Percentiles rank a stretch among this genome's conserved stretches.
These are phyloP conservation scores for Eurypyga helias DNA, from an alignment of 2,113 vertebrate species.

Conservation along the genomic window DNA sequence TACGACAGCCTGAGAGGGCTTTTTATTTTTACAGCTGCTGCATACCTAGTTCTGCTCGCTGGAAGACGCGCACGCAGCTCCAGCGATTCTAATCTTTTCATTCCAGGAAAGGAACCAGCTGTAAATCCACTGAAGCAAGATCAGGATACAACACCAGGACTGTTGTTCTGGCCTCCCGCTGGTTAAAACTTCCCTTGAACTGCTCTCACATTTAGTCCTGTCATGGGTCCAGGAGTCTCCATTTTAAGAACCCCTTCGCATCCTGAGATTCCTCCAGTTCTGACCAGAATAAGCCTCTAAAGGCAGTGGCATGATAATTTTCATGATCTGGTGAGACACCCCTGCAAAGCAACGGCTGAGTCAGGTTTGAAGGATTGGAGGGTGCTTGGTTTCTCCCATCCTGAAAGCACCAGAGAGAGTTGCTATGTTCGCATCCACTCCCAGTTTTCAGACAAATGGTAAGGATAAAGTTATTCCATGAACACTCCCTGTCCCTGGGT, in stretches of 20 bases:
- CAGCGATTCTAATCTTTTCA: conserved; percentile 64
- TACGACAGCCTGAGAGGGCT: conserved; percentile 23
- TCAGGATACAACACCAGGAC: conserved; percentile 43
- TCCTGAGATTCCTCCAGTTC: neutral
- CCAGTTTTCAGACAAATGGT: neutral
- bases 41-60: conserved; percentile 67
- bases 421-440: neutral
- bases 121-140: conserved; percentile 63
- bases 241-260: neutral
- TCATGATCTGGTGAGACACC: neutral
- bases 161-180: conserved; percentile 49
- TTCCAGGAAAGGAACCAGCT: conserved; percentile 73
- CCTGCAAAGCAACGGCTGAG: neutral
- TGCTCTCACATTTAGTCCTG: neutral
- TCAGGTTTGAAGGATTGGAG: neutral
- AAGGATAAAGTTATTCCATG: neutral
- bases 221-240: neutral
- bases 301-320: neutral
- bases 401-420: neutral
- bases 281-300: neutral
- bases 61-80: conserved; percentile 62
- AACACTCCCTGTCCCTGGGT: neutral
- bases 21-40: conserved; percentile 71
- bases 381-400: neutral
- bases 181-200: conserved; percentile 52